Evolutionary conservation across 2,797 vertebrate species (phyloP).

Genomic region (Lates japonicus): DNA sequence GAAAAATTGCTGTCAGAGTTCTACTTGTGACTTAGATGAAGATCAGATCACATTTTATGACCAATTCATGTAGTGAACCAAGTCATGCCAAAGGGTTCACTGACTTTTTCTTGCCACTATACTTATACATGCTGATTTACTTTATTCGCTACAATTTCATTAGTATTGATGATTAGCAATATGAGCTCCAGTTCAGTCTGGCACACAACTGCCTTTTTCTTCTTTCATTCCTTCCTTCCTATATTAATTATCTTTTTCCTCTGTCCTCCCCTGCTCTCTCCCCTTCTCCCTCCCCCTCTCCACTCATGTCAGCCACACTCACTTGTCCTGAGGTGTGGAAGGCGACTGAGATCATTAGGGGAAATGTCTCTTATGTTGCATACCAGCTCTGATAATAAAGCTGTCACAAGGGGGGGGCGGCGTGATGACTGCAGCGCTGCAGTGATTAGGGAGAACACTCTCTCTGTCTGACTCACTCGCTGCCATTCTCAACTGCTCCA

Average conservation of each 20-base stretch:
- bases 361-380: constrained; percentile 80
- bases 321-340: constrained; percentile 84
- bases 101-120: not conserved
- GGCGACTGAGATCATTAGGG: constrained; percentile 80
- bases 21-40: not conserved
- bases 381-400: constrained; percentile 84
- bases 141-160: not conserved
- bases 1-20: too few species aligned
- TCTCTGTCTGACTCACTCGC: constrained; percentile 25
- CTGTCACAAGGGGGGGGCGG: constrained; percentile 74
- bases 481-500: not conserved
- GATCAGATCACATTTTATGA: not conserved
- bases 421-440: constrained; percentile 56
- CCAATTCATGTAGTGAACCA: not conserved
- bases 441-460: constrained; percentile 43
- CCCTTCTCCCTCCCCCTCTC: constrained; percentile 1
- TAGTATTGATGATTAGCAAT: not conserved
- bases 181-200: not conserved
- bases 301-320: constrained; percentile 82
- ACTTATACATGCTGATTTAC: not conserved
- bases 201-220: not conserved
- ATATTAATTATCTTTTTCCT: constrained; percentile 1
- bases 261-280: not conserved
- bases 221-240: constrained; percentile 10
- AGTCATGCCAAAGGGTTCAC: not conserved